Evolutionary conservation across 2,888 invertebrate genomes (phyloP).

Genomic region (Beris morrisii): DNA sequence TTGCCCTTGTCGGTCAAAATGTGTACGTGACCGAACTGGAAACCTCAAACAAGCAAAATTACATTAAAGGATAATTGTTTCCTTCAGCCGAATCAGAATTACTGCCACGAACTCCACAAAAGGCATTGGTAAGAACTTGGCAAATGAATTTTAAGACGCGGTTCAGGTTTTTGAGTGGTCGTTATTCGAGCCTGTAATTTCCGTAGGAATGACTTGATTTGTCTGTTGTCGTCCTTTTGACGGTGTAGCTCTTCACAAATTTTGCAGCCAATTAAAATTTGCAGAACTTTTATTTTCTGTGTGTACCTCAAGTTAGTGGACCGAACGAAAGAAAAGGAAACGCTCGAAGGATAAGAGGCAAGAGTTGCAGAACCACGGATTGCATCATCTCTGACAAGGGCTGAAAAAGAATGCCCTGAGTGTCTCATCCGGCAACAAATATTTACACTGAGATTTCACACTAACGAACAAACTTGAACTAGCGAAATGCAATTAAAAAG

Average conservation of each 20-base stretch:
- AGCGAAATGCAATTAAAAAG: conserved; percentile 30
- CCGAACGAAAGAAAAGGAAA: neutral
- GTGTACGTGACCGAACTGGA: conserved; percentile 4
- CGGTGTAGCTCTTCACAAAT: conserved; percentile 22
- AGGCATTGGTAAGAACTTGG: neutral
- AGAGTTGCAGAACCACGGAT: neutral
- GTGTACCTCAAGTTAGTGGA: neutral
- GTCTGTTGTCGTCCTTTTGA: neutral
- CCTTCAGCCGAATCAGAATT: conserved; percentile 15
- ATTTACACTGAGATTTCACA: conserved; percentile 22
- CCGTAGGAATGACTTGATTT: too few relatives aligned
- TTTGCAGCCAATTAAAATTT: conserved; percentile 29
- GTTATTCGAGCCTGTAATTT: neutral
- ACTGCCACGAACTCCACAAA: neutral
- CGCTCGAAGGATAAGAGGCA: neutral
- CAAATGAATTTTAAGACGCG: conserved; percentile 21
- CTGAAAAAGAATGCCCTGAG: neutral
- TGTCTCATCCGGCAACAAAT: conserved; percentile 22
- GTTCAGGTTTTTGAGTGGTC: neutral
- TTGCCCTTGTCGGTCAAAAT: conserved; percentile 14
- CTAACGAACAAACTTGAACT: conserved; percentile 30
- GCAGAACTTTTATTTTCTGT: conserved; percentile 5
- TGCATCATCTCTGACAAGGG: neutral
- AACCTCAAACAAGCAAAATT: conserved; percentile 25
- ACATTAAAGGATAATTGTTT: conserved; percentile 22